These are phyloP conservation scores for Nomada fabriciana DNA, from an alignment of 2,888 invertebrate species.

Conservation along the genomic window DNA sequence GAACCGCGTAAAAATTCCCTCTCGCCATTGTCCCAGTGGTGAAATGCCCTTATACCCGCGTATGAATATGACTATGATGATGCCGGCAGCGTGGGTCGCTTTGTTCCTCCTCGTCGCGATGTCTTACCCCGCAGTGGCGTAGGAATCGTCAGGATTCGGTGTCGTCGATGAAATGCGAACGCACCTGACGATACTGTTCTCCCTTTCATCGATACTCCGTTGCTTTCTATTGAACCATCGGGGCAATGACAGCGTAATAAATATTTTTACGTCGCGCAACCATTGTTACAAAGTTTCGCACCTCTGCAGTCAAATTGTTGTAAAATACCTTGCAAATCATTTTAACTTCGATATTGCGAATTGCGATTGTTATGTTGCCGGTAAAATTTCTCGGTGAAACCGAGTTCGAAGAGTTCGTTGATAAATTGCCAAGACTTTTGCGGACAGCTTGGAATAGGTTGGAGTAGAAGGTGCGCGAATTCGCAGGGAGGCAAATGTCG, in stretches of 20 bases:
- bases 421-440: neutral
- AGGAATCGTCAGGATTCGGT: slow-evolving; percentile 33
- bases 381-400: too few species aligned
- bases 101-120: slow-evolving; percentile 75
- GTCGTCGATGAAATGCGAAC: neutral
- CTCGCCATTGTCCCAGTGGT: slow-evolving; percentile 65
- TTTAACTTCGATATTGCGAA: too few species aligned
- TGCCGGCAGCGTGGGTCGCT: slow-evolving; percentile 78
- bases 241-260: neutral
- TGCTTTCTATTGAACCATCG: neutral
- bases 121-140: slow-evolving; percentile 67
- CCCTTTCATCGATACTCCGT: slow-evolving; percentile 5
- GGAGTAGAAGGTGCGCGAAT: neutral
- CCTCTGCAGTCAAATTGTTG: too few species aligned
- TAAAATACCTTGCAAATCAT: too few species aligned
- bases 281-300: neutral
- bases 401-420: neutral
- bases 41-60: slow-evolving; percentile 73
- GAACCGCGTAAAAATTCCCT: slow-evolving; percentile 40
- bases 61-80: slow-evolving; percentile 77
- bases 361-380: too few species aligned
- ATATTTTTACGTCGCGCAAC: neutral
- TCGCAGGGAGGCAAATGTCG: slow-evolving; percentile 9
- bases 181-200: neutral
- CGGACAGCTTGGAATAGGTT: neutral